Conservation (phyloP, 2,797 vertebrate genomes). For the Sarcoramphus papa region DNA sequence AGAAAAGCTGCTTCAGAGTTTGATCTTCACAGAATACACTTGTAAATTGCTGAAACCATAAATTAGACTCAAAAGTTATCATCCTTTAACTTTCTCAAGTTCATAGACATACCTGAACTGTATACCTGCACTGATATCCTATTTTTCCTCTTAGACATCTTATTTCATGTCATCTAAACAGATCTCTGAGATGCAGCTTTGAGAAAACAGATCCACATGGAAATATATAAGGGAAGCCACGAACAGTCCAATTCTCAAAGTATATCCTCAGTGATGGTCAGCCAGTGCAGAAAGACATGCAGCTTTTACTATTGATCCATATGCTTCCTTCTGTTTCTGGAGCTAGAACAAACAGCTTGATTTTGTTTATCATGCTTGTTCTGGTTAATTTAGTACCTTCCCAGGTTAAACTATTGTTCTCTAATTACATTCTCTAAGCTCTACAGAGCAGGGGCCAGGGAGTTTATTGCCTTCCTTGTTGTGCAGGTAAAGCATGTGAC, state of each 20-base stretch:
- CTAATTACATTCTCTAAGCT: conserved; percentile 47
- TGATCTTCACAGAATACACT: conserved; percentile 41
- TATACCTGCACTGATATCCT: background rate
- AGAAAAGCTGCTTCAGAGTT: conserved; percentile 22
- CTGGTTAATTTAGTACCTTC: conserved; percentile 54
- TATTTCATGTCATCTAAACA: background rate
- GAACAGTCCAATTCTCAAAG: background rate
- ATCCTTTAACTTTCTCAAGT: background rate
- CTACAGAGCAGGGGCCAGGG: background rate
- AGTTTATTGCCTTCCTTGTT: background rate
- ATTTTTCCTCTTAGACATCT: background rate
- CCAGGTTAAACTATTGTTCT: conserved; percentile 41
- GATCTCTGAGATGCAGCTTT: background rate
- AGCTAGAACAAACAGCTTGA: conserved; percentile 38
- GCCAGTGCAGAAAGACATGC: background rate
- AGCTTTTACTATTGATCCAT: conserved; percentile 7
- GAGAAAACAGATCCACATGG: background rate
- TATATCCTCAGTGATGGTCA: background rate
- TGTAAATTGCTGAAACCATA: background rate
- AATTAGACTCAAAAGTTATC: conserved; percentile 10
- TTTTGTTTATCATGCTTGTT: conserved; percentile 44
- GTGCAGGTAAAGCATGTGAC: background rate
- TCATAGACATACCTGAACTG: background rate
- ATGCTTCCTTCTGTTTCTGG: background rate
- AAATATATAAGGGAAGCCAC: background rate